phyloP scores from a whole-genome alignment of 2,113 vertebrate genomes.

The Poecile atricapillus region DNA sequence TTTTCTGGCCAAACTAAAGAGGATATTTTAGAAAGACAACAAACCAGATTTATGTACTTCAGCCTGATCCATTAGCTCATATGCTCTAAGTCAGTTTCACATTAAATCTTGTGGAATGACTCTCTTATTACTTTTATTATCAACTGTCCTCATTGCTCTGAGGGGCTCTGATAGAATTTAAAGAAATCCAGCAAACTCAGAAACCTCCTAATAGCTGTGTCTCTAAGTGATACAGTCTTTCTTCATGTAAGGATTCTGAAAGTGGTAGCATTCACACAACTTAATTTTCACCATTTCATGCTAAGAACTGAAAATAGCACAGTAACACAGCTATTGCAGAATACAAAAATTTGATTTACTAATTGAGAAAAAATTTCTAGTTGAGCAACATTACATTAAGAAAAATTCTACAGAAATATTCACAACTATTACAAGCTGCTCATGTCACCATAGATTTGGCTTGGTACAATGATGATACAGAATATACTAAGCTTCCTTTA shows the following conservation, averaged over 20 bases:
- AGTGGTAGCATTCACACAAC: not conserved
- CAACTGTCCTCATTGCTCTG: not conserved
- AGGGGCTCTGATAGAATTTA: slow-evolving; percentile 33
- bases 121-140: not conserved
- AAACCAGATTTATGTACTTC: not conserved
- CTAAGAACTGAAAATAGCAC: not conserved
- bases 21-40: not conserved
- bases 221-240: not conserved
- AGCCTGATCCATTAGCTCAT: not conserved
- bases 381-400: not conserved
- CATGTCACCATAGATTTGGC: not conserved
- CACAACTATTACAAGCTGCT: not conserved
- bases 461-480: not conserved
- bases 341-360: not conserved
- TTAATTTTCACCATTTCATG: not conserved
- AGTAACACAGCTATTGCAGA: not conserved
- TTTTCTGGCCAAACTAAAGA: not conserved
- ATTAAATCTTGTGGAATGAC: not conserved
- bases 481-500: not conserved
- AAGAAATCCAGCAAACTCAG: not conserved
- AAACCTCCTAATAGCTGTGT: not conserved
- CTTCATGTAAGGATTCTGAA: not conserved
- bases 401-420: not conserved
- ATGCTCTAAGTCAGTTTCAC: not conserved
- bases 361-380: not conserved